A percentile compares a stretch with the other conserved stretches of the same genome.
Evolutionary conservation across 2,113 vertebrate genomes (phyloP).

Genomic region (Neoarius graeffei): DNA sequence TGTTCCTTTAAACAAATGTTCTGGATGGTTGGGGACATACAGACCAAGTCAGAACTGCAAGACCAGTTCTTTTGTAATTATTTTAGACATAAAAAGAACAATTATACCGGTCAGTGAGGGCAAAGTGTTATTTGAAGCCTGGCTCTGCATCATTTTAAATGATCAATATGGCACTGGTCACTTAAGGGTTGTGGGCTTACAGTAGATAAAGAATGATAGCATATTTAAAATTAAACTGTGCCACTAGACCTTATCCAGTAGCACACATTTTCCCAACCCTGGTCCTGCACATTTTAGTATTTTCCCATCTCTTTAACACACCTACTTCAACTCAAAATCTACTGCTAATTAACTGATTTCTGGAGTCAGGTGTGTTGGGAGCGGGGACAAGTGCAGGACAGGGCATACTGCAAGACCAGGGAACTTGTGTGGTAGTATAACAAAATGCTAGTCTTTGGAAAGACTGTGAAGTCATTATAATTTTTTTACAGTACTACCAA

Average conservation of each 20-base stretch:
- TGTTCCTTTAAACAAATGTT: slow-evolving; percentile 34
- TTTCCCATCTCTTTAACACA: neutral
- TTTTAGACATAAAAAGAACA: neutral
- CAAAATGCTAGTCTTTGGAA: neutral
- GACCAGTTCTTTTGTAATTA: neutral
- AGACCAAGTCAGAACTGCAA: neutral
- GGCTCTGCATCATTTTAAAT: neutral
- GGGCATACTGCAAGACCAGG: too few relatives aligned
- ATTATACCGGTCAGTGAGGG: neutral
- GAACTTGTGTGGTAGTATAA: neutral
- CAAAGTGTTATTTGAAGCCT: neutral
- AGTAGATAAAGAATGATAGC: too few relatives aligned
- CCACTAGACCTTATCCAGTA: neutral
- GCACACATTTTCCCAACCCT: neutral
- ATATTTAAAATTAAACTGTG: neutral
- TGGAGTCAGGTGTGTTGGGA: neutral
- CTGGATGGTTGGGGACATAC: slow-evolving; percentile 17
- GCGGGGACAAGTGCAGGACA: too few relatives aligned
- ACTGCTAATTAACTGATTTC: neutral
- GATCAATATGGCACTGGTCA: neutral
- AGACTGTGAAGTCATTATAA: too few relatives aligned
- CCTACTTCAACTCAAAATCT: neutral
- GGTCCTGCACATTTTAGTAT: neutral
- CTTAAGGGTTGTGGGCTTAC: too few relatives aligned
- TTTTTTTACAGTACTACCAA: too few relatives aligned